These are phyloP conservation scores for Pipistrellus nathusii DNA, from an alignment of 2,797 vertebrate genomes.

Conservation along the genomic window DNA sequence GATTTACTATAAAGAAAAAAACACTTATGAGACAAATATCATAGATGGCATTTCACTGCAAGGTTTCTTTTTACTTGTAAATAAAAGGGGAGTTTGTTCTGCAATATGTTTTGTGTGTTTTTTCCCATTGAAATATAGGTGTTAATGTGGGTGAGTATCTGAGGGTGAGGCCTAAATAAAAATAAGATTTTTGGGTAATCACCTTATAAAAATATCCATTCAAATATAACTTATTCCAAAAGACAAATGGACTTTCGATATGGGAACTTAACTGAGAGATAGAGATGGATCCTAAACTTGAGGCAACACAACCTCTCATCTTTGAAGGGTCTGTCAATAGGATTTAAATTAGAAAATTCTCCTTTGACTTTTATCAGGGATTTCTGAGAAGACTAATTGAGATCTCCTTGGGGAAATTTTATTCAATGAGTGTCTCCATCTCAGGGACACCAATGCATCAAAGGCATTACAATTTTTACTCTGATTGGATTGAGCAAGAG, in stretches of 20 bases:
- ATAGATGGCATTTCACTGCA: not conserved
- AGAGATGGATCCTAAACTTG: not conserved
- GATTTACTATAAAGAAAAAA: not conserved
- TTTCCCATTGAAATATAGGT: not conserved
- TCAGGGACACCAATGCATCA: constrained; percentile 22
- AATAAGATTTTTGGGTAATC: not conserved
- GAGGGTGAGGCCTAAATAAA: not conserved
- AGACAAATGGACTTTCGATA: not conserved
- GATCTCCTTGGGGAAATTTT: constrained; percentile 6
- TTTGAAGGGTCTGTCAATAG: constrained; percentile 14
- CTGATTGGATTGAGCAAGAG: not conserved
- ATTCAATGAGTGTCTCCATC: not conserved
- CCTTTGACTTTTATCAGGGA: constrained; percentile 49
- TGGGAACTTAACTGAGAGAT: not conserved
- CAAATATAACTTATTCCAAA: constrained; percentile 29
- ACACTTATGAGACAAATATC: not conserved
- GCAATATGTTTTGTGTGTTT: not conserved
- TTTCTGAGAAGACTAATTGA: constrained; percentile 49
- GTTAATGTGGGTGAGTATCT: not conserved
- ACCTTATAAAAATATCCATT: constrained; percentile 41
- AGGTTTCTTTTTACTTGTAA: not conserved
- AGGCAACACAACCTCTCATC: not conserved
- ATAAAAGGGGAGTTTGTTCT: not conserved
- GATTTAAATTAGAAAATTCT: constrained; percentile 63
- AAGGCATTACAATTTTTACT: constrained; percentile 44